Percentiles rank a stretch among this genome's conserved stretches.
phyloP scores from a whole-genome alignment of 2,888 invertebrate genomes.

The Pantelozetes paolii region DNA sequence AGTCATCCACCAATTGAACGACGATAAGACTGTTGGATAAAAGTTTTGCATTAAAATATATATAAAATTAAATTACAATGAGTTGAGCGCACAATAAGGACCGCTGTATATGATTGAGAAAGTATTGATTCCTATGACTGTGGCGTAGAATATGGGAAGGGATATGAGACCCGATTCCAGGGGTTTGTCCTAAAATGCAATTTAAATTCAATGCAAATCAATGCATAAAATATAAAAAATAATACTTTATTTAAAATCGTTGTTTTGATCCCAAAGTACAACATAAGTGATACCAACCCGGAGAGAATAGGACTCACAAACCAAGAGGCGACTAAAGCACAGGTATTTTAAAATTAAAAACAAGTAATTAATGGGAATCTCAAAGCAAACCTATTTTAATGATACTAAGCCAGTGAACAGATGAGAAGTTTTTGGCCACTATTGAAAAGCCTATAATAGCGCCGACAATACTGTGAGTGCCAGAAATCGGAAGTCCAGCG shows the following conservation, averaged over 20 bases:
- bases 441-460: slow-evolving; percentile 95
- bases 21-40: slow-evolving; percentile 6
- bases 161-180: slow-evolving; percentile 74
- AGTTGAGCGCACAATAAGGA: slow-evolving; percentile 56
- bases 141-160: slow-evolving; percentile 86
- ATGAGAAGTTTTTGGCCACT: slow-evolving; percentile 77
- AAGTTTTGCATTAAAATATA: neutral
- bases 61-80: neutral
- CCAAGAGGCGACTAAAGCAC: slow-evolving; percentile 86
- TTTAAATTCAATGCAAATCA: slow-evolving; percentile 44
- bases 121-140: slow-evolving; percentile 84
- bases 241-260: slow-evolving; percentile 67
- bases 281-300: slow-evolving; percentile 74
- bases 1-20: slow-evolving; percentile 66
- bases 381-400: slow-evolving; percentile 68
- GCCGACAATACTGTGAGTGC: slow-evolving; percentile 97
- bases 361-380: too few species aligned
- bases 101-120: slow-evolving; percentile 92
- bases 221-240: too few species aligned
- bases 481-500: slow-evolving; percentile 93
- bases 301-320: slow-evolving; percentile 91
- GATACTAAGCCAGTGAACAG: slow-evolving; percentile 77
- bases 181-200: slow-evolving; percentile 59
- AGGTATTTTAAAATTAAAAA: too few species aligned
- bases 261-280: slow-evolving; percentile 73